Percentiles rank a stretch among this genome's conserved stretches.
Conservation (phyloP, 2,113 vertebrate species). For the Chascanopsetta lugubris region DNA sequence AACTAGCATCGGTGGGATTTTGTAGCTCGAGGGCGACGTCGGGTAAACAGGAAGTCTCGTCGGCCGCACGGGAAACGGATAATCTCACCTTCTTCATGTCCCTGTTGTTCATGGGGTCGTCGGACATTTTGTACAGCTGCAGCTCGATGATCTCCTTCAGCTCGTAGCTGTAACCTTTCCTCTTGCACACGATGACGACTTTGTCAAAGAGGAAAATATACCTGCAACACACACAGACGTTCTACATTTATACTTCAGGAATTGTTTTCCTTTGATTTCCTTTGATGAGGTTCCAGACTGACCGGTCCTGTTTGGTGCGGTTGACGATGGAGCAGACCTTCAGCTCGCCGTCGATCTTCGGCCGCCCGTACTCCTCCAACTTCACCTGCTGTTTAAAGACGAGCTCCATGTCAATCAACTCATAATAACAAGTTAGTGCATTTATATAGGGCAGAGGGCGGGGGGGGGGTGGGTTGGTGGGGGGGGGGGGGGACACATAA, state of each 20-base stretch:
- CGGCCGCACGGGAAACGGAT: not conserved
- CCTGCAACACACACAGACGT: slow-evolving; percentile 74
- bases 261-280: not conserved
- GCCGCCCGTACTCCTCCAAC: slow-evolving; percentile 93
- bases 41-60: slow-evolving; percentile 35
- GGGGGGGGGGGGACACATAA: no score
- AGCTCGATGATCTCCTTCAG: slow-evolving; percentile 97
- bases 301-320: slow-evolving; percentile 97
- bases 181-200: slow-evolving; percentile 97
- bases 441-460: no score
- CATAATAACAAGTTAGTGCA: no score
- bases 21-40: slow-evolving; percentile 57
- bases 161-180: slow-evolving; percentile 95
- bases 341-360: slow-evolving; percentile 96
- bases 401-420: no score
- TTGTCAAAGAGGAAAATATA: slow-evolving; percentile 99
- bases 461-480: no score
- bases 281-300: slow-evolving; percentile 30
- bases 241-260: not conserved
- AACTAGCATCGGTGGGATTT: slow-evolving; percentile 56
- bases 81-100: slow-evolving; percentile 93
- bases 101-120: slow-evolving; percentile 95
- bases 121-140: slow-evolving; percentile 93
- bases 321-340: slow-evolving; percentile 96
- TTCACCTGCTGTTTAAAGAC: slow-evolving; percentile 93